phyloP scores from a whole-genome alignment of 2,797 vertebrate species.

The Xenentodon cancila region DNA sequence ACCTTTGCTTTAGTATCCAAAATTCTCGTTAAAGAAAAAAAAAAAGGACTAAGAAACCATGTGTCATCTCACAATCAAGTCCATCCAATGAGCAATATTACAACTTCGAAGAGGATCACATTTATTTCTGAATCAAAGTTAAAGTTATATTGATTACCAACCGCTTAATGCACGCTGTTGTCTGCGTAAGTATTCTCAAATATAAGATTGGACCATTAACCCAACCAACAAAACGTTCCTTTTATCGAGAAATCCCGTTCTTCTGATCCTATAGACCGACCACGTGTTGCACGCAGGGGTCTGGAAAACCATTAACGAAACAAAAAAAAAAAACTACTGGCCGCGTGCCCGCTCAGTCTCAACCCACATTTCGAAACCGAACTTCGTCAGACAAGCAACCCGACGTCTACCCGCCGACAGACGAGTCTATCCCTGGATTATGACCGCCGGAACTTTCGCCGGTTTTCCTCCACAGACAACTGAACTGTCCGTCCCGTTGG shows the following conservation, averaged over 20 bases:
- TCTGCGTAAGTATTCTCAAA: too few relatives aligned
- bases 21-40: too few relatives aligned
- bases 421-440: too few relatives aligned
- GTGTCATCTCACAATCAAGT: too few relatives aligned
- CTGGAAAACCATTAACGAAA: conserved; percentile 38
- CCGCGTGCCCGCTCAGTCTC: neutral
- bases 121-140: too few relatives aligned
- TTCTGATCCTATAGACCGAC: conserved; percentile 49
- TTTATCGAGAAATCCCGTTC: conserved; percentile 9
- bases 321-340: conserved; percentile 15
- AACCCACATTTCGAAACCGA: neutral
- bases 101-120: too few relatives aligned
- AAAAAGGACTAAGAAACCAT: too few relatives aligned
- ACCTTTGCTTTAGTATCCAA: too few relatives aligned
- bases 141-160: too few relatives aligned
- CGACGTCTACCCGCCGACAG: too few relatives aligned
- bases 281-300: conserved; percentile 76
- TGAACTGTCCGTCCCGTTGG: conserved; percentile 26
- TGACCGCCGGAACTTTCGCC: conserved; percentile 52
- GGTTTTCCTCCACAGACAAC: conserved; percentile 38
- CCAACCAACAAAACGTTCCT: neutral
- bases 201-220: neutral
- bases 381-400: neutral
- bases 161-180: too few relatives aligned
- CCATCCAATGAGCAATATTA: too few relatives aligned